Conservation (phyloP, 2,797 vertebrate species). For the Cuniculus paca region DNA sequence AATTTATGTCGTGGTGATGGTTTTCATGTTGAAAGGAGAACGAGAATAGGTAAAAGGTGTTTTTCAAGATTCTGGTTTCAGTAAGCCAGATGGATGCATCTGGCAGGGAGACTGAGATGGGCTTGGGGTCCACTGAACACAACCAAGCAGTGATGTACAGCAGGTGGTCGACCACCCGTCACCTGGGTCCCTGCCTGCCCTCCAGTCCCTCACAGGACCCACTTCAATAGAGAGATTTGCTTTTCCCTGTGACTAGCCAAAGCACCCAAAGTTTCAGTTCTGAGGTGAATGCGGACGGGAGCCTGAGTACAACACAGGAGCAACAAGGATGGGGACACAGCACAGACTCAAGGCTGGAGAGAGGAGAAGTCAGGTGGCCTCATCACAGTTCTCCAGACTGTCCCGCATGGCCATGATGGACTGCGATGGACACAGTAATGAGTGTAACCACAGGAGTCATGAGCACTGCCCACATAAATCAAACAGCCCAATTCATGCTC, state of each 20-base stretch:
- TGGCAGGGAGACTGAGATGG: background rate
- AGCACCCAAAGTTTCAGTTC: background rate
- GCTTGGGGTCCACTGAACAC: background rate
- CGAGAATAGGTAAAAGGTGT: background rate
- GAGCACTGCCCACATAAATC: background rate
- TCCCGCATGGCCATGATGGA: background rate
- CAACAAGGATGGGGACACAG: background rate
- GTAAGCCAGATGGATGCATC: background rate
- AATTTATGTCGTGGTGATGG: background rate
- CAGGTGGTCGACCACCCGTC: background rate
- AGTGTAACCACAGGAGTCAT: background rate
- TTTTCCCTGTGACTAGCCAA: background rate
- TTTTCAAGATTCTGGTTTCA: conserved; percentile 17
- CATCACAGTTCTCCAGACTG: background rate
- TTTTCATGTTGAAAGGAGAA: background rate
- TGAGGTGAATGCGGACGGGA: background rate
- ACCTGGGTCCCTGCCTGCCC: background rate
- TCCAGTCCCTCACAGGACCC: background rate
- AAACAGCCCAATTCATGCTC: background rate
- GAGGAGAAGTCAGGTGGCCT: background rate
- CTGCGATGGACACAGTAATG: background rate
- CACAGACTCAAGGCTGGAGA: background rate
- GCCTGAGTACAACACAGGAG: background rate
- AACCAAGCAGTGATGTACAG: background rate
- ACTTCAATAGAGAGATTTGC: background rate